Evolutionary conservation across 2,888 invertebrate species (phyloP).

Genomic region (Sarcophaga carnaria): DNA sequence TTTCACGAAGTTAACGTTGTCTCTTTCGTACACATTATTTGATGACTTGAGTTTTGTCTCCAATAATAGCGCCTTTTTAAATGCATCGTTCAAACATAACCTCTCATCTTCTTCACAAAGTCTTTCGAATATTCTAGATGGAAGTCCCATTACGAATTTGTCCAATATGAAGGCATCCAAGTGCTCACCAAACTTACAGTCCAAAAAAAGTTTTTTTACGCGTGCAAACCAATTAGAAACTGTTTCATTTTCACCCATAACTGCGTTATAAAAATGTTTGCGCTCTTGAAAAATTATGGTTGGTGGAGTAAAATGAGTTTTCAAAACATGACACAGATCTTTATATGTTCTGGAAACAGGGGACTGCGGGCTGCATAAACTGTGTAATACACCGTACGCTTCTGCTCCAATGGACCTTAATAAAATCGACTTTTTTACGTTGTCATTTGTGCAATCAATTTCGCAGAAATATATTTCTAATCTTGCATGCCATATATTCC

Average conservation of each 20-base stretch:
- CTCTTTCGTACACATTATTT: constrained; percentile 15
- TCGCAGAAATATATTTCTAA: too few relatives aligned
- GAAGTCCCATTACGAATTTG: constrained; percentile 36
- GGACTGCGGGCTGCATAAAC: constrained; percentile 17
- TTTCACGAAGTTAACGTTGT: constrained; percentile 51
- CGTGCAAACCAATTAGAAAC: constrained; percentile 54
- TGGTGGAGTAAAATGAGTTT: constrained; percentile 27
- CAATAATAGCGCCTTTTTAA: constrained; percentile 54
- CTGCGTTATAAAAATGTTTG: constrained; percentile 28
- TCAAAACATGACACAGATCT: constrained; percentile 27
- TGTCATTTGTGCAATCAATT: neutral
- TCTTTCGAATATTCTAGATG: constrained; percentile 47
- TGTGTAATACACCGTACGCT: neutral
- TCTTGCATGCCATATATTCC: too few relatives aligned
- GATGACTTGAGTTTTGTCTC: constrained; percentile 31
- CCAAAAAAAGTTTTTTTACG: constrained; percentile 53
- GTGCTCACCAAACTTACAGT: constrained; percentile 59
- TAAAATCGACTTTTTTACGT: constrained; percentile 38
- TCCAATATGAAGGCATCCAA: too few relatives aligned
- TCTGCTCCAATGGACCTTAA: constrained; percentile 36
- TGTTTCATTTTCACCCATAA: neutral
- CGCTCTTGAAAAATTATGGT: constrained; percentile 28
- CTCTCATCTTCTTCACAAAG: constrained; percentile 63
- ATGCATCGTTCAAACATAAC: constrained; percentile 42
- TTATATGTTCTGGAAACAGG: constrained; percentile 15